These are phyloP conservation scores for Felis chaus DNA, from an alignment of 2,113 vertebrate genomes.

Conservation along the genomic window DNA sequence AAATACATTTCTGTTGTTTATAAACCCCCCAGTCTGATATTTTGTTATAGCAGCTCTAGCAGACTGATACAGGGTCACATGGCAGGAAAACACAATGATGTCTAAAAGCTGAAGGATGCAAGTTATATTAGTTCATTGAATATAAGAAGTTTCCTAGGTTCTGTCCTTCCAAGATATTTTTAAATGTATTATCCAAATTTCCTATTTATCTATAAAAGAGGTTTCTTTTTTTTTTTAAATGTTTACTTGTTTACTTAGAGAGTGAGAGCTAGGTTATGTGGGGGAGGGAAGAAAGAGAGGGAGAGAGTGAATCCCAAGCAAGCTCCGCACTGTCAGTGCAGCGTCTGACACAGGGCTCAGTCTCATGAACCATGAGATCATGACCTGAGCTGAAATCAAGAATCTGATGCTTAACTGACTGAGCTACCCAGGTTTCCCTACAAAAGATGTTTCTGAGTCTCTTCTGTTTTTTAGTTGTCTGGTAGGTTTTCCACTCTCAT, in stretches of 20 bases:
- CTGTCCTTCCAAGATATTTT: neutral
- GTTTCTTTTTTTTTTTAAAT: no score
- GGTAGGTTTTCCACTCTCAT: neutral
- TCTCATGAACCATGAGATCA: no score
- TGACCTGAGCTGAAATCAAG: no score
- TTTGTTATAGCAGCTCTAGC: neutral
- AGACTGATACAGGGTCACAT: neutral
- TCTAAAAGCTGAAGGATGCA: slow-evolving; percentile 2
- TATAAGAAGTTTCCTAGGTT: slow-evolving; percentile 1
- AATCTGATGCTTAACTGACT: no score
- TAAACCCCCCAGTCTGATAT: neutral
- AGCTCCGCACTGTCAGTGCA: no score
- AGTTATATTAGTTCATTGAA: neutral
- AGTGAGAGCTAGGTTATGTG: no score
- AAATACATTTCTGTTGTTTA: neutral
- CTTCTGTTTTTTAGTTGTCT: neutral
- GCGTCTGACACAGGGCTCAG: no score
- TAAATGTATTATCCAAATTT: neutral
- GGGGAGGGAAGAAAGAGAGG: no score
- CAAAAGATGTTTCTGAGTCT: neutral
- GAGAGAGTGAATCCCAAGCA: no score
- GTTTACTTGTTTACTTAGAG: no score
- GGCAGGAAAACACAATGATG: slow-evolving; percentile 10
- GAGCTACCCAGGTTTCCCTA: no score
- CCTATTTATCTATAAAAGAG: neutral